phyloP scores from a whole-genome alignment of 2,113 vertebrate species.

The Elephas maximus region DNA sequence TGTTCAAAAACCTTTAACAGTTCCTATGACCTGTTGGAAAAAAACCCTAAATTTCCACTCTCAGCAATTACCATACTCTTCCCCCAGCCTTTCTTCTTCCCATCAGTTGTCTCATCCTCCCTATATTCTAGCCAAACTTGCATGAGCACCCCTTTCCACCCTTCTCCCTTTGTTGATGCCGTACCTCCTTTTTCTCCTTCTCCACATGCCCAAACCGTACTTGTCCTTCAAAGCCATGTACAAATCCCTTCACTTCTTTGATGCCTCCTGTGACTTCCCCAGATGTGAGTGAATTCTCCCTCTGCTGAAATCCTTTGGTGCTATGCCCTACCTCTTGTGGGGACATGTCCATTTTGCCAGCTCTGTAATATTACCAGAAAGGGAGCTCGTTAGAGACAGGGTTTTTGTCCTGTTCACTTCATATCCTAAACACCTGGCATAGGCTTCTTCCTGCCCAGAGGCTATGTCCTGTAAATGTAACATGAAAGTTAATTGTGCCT shows the following conservation, averaged over 20 bases:
- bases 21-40: background rate
- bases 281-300: background rate
- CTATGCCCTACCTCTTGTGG: background rate
- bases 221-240: background rate
- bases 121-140: background rate
- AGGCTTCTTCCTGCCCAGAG: background rate
- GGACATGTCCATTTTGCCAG: background rate
- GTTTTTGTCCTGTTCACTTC: background rate
- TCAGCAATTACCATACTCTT: background rate
- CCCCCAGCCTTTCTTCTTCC: background rate
- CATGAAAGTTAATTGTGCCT: background rate
- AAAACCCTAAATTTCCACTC: background rate
- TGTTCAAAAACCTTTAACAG: background rate
- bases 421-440: background rate
- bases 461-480: background rate
- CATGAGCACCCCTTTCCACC: background rate
- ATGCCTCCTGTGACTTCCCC: background rate
- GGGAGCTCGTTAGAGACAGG: background rate
- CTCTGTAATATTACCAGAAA: background rate
- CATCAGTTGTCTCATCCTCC: background rate
- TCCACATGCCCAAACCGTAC: background rate
- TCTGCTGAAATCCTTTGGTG: background rate
- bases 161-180: background rate
- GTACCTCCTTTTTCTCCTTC: fast-evolving
- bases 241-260: background rate